These are phyloP conservation scores for Corapipo altera DNA, from an alignment of 2,113 vertebrate genomes.

Conservation along the genomic window DNA sequence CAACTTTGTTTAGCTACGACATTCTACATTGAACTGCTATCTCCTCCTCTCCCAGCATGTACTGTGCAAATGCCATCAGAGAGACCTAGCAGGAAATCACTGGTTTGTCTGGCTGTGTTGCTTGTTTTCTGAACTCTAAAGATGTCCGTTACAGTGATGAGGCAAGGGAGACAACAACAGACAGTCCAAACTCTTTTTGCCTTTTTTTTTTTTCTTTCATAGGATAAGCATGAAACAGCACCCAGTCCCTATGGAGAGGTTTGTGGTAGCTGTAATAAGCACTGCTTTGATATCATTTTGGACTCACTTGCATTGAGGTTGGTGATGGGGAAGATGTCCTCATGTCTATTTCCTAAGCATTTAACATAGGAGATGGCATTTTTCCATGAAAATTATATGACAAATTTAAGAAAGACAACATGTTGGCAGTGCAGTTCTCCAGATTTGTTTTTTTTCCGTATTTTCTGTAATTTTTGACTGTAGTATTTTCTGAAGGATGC, in stretches of 20 bases:
- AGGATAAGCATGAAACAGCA: neutral
- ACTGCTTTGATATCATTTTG: neutral
- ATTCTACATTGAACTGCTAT: neutral
- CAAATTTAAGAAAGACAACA: neutral
- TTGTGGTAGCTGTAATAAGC: neutral
- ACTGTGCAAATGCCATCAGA: neutral
- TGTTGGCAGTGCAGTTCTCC: neutral
- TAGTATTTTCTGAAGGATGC: neutral
- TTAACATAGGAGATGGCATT: neutral
- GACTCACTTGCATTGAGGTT: rapidly evolving
- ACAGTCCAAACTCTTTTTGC: neutral
- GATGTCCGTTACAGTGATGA: neutral
- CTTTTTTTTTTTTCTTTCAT: too few species aligned
- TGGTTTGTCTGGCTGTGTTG: neutral
- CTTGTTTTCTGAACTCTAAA: neutral
- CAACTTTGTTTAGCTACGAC: slow-evolving; percentile 32
- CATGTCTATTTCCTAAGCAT: neutral
- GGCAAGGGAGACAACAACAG: neutral
- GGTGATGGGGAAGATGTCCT: neutral
- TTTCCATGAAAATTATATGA: neutral
- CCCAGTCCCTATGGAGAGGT: neutral
- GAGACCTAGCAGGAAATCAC: neutral
- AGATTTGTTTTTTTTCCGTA: neutral
- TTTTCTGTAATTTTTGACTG: neutral
- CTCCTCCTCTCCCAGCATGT: neutral